These are phyloP conservation scores for Tenrec ecaudatus DNA, from an alignment of 2,113 vertebrate species.

Conservation along the genomic window DNA sequence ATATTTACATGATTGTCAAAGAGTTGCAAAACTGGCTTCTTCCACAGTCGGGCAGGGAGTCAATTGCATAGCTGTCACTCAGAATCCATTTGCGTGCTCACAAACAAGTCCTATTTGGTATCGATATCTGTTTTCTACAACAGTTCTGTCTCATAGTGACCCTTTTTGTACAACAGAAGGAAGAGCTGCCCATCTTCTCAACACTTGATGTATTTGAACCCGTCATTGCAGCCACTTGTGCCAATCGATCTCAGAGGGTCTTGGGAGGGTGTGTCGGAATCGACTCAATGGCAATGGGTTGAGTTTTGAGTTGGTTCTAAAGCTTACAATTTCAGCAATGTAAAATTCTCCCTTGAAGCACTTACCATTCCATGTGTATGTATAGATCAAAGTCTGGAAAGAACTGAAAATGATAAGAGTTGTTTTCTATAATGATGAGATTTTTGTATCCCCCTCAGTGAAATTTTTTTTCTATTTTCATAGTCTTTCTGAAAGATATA, in stretches of 20 bases:
- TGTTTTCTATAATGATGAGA: not conserved
- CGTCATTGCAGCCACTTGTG: not conserved
- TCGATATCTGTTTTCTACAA: not conserved
- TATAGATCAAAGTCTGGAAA: not conserved
- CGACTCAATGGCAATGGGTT: too few relatives aligned
- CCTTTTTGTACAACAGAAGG: not conserved
- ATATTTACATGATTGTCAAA: not conserved
- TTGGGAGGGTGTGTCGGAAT: not conserved
- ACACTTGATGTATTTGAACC: not conserved
- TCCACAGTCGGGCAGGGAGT: not conserved
- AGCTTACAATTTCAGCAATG: not conserved
- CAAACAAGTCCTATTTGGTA: not conserved
- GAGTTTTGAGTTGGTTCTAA: not conserved
- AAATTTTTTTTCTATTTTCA: not conserved
- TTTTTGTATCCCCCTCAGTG: constrained; percentile 3
- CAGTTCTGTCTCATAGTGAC: not conserved
- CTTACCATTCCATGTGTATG: not conserved
- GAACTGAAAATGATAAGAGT: not conserved
- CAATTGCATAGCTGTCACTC: too few relatives aligned
- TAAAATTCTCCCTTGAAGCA: not conserved
- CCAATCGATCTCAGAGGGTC: not conserved
- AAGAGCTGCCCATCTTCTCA: not conserved
- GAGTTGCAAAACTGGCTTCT: not conserved
- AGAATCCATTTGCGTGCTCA: not conserved
- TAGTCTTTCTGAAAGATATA: constrained; percentile 14